Conservation (phyloP, 2,113 vertebrate species). For the Myiozetetes cayanensis region DNA sequence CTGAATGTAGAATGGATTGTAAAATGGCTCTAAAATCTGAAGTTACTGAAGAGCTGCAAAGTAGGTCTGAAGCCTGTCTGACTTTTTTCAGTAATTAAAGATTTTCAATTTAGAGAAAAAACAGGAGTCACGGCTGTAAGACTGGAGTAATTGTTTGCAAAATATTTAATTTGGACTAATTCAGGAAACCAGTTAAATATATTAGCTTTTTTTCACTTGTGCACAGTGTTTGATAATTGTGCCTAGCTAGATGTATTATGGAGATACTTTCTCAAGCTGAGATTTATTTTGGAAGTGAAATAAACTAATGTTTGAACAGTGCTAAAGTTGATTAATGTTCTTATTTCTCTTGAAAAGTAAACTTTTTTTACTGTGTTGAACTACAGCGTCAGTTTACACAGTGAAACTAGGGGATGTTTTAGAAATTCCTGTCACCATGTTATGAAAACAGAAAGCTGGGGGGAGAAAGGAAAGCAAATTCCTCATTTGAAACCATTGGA, state of each 20-base stretch:
- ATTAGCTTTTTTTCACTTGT: neutral
- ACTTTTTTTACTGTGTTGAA: neutral
- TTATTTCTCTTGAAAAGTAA: neutral
- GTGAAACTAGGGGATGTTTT: neutral
- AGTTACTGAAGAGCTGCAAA: neutral
- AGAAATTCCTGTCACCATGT: neutral
- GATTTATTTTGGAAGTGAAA: neutral
- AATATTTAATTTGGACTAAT: neutral
- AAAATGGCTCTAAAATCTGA: neutral
- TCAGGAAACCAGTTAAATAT: neutral
- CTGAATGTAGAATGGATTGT: neutral
- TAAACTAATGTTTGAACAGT: neutral
- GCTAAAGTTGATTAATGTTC: neutral
- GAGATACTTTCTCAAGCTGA: neutral
- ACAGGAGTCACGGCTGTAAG: neutral
- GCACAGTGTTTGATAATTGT: neutral
- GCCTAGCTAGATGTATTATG: neutral
- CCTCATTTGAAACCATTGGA: neutral
- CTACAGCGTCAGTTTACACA: neutral
- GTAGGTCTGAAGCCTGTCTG: neutral
- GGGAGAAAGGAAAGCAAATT: neutral
- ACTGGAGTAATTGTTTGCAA: neutral
- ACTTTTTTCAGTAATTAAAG: neutral
- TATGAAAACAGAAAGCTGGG: neutral
- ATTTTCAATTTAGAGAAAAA: neutral